Percentiles rank a stretch among this genome's conserved stretches.
phyloP scores from a whole-genome alignment of 2,113 vertebrate genomes.

The Pipa parva region DNA sequence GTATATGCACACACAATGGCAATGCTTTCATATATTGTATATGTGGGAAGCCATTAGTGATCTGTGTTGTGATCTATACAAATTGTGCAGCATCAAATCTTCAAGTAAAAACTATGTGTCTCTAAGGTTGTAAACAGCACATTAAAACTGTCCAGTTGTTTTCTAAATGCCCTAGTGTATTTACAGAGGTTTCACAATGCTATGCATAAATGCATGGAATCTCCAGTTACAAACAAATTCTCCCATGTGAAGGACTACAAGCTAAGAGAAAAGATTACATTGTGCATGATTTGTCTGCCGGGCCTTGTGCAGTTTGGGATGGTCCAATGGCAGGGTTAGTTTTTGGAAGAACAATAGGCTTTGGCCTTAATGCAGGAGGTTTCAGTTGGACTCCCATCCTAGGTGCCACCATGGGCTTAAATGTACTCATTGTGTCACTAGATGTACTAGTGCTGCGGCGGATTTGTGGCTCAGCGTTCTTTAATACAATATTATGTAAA shows the following conservation, averaged over 20 bases:
- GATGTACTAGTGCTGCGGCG: constrained; percentile 89
- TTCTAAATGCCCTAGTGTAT: constrained; percentile 67
- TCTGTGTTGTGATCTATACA: constrained; percentile 66
- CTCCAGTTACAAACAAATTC: constrained; percentile 60
- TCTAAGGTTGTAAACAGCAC: constrained; percentile 61
- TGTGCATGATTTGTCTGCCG: constrained; percentile 94
- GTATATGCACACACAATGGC: constrained; percentile 46
- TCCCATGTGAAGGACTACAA: constrained; percentile 22
- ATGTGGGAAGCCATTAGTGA: constrained; percentile 69
- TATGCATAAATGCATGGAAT: constrained; percentile 62
- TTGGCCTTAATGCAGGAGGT: constrained; percentile 89
- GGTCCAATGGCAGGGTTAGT: constrained; percentile 75
- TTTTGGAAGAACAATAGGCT: constrained; percentile 91
- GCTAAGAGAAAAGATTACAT: constrained; percentile 67
- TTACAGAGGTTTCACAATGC: constrained; percentile 65
- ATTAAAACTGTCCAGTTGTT: constrained; percentile 65
- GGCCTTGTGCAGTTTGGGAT: constrained; percentile 73
- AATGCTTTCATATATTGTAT: constrained; percentile 54
- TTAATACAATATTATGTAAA: constrained; percentile 70
- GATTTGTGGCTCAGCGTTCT: constrained; percentile 76
- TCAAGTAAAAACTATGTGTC: constrained; percentile 66
- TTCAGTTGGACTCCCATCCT: constrained; percentile 96
- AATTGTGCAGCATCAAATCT: constrained; percentile 69
- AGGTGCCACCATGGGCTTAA: constrained; percentile 86
- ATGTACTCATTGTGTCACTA: constrained; percentile 92